Conservation (phyloP, 2,797 vertebrate species). For the Knipowitschia caucasica region DNA sequence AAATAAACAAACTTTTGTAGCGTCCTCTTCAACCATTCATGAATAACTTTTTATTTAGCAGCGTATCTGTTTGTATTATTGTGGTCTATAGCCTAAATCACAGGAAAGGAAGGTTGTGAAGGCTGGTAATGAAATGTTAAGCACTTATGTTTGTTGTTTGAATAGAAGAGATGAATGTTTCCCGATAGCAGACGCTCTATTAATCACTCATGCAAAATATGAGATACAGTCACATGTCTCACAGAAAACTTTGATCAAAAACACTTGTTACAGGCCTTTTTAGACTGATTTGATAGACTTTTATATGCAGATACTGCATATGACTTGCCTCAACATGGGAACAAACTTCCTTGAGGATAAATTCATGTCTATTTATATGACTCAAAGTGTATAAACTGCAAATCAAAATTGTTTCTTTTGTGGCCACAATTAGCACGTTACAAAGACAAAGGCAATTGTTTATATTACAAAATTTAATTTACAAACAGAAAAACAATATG, state of each 20-base stretch:
- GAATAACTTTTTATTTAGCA: slow-evolving; percentile 13
- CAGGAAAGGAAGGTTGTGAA: slow-evolving; percentile 10
- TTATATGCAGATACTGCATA: background rate
- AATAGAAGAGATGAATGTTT: slow-evolving; percentile 4
- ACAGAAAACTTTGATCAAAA: background rate
- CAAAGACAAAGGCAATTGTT: no score
- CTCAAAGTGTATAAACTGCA: no score
- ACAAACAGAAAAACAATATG: no score
- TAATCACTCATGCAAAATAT: slow-evolving; percentile 5
- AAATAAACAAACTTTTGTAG: slow-evolving; percentile 1
- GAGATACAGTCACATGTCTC: background rate
- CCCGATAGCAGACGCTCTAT: background rate
- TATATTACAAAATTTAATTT: no score
- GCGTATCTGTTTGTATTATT: slow-evolving; percentile 18
- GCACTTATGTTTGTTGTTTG: background rate
- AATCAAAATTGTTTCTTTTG: no score
- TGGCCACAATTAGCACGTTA: no score
- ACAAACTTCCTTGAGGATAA: no score
- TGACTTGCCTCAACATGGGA: no score
- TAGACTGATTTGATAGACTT: background rate
- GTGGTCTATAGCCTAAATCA: slow-evolving; percentile 5
- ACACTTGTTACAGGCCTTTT: background rate
- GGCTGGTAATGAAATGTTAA: background rate
- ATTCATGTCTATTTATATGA: no score
- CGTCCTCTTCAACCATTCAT: slow-evolving; percentile 9